Evolutionary conservation across 2,797 vertebrate species (phyloP).

Genomic region (Mormyrops boulengeri): DNA sequence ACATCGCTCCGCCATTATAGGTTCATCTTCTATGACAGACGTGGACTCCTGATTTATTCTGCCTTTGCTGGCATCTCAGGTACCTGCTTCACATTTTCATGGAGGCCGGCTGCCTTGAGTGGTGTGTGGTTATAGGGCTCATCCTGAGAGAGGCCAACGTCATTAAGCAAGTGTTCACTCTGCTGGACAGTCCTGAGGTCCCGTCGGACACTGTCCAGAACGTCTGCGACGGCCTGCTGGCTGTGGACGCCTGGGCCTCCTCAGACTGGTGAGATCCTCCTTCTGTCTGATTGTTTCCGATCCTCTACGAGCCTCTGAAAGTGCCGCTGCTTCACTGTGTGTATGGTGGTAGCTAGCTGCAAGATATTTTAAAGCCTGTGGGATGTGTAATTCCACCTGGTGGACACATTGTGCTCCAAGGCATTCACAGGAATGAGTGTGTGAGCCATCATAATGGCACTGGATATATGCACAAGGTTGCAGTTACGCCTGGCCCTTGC

Average conservation of each 20-base stretch:
- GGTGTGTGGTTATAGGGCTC: conserved; percentile 88
- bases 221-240: conserved; percentile 74
- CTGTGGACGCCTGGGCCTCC: conserved; percentile 82
- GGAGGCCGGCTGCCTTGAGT: conserved; percentile 96
- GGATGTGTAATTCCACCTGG: not conserved
- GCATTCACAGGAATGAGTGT: not conserved
- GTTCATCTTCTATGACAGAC: not conserved
- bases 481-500: not conserved
- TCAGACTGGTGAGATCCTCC: conserved; percentile 76
- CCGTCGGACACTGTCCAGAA: conserved; percentile 79
- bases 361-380: not conserved
- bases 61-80: conserved; percentile 48
- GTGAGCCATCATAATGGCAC: not conserved
- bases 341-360: not conserved
- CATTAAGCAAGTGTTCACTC: conserved; percentile 81
- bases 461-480: not conserved
- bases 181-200: conserved; percentile 79
- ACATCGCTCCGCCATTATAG: no score
- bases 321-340: not conserved
- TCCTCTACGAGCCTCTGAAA: not conserved
- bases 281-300: not conserved
- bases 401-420: not conserved
- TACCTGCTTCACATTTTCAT: conserved; percentile 94
- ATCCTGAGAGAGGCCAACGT: conserved; percentile 82
- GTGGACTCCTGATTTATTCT: not conserved